phyloP scores from a whole-genome alignment of 2,113 vertebrate species.

The Paramisgurnus dabryanus region DNA sequence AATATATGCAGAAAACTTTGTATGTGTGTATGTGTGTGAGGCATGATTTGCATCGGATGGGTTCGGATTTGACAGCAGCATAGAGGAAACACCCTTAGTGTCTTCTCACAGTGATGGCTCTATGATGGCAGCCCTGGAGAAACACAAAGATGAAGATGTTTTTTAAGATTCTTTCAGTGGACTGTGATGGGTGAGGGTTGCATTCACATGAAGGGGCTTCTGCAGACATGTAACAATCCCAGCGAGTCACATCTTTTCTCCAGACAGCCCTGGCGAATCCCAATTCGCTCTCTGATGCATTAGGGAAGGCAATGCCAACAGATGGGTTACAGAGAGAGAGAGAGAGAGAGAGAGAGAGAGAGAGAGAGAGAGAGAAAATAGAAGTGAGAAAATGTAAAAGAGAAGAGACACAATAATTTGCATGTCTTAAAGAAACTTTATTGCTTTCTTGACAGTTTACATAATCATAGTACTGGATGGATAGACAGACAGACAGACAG shows the following conservation, averaged over 20 bases:
- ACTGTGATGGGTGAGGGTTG: slow-evolving; percentile 30
- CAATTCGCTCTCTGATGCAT: slow-evolving; percentile 30
- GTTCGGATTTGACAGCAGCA: slow-evolving; percentile 37
- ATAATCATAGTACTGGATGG: no score
- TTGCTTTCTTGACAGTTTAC: no score
- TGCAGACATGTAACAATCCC: slow-evolving; percentile 31
- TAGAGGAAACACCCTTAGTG: slow-evolving; percentile 35
- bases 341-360: background rate
- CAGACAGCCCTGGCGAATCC: slow-evolving; percentile 35
- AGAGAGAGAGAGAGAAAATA: background rate
- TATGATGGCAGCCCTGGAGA: slow-evolving; percentile 11
- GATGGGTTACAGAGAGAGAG: slow-evolving; percentile 23
- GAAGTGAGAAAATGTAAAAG: background rate
- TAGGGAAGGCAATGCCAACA: slow-evolving; percentile 39
- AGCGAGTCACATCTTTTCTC: slow-evolving; percentile 30
- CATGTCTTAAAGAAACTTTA: background rate
- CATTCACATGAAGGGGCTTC: slow-evolving; percentile 19
- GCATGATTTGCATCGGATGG: slow-evolving; percentile 17
- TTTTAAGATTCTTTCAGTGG: background rate
- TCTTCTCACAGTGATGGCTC: slow-evolving; percentile 31
- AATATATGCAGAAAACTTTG: background rate
- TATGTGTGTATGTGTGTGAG: background rate
- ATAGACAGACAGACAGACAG: no score
- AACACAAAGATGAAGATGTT: slow-evolving; percentile 34
- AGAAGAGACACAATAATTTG: background rate